phyloP scores from a whole-genome alignment of 2,113 vertebrate genomes.

The Amphiprion ocellaris region DNA sequence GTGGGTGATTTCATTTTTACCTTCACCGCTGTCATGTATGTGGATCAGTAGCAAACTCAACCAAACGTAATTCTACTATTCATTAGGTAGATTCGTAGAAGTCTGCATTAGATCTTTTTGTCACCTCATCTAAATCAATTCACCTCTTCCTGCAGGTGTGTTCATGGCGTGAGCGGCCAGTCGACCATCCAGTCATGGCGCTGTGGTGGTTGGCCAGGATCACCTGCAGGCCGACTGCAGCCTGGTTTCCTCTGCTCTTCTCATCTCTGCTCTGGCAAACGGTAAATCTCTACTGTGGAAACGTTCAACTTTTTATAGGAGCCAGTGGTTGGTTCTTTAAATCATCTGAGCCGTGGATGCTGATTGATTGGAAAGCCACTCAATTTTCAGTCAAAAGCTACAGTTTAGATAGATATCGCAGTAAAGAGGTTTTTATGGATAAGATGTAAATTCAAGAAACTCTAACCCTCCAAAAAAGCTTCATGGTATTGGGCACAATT shows the following conservation, averaged over 20 bases:
- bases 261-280: slow-evolving; percentile 66
- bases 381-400: background rate
- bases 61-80: too few species aligned
- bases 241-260: slow-evolving; percentile 72
- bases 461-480: too few species aligned
- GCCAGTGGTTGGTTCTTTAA: background rate
- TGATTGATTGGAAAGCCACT: background rate
- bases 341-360: background rate
- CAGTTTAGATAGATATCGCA: background rate
- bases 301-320: background rate
- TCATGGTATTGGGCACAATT: too few species aligned
- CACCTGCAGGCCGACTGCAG: slow-evolving; percentile 59
- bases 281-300: slow-evolving; percentile 49
- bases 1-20: too few species aligned
- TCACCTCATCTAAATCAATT: background rate
- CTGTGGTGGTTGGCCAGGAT: slow-evolving; percentile 55
- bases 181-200: slow-evolving; percentile 75
- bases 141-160: slow-evolving; percentile 59
- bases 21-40: too few species aligned
- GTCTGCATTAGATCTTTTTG: background rate
- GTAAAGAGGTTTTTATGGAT: too few species aligned
- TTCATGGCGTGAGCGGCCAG: slow-evolving; percentile 76
- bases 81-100: too few species aligned
- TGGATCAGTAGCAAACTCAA: too few species aligned
- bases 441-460: too few species aligned